Base-by-base conservation (phyloP, 1,140 invertebrate genomes). In the Telenomus remus region DNA sequence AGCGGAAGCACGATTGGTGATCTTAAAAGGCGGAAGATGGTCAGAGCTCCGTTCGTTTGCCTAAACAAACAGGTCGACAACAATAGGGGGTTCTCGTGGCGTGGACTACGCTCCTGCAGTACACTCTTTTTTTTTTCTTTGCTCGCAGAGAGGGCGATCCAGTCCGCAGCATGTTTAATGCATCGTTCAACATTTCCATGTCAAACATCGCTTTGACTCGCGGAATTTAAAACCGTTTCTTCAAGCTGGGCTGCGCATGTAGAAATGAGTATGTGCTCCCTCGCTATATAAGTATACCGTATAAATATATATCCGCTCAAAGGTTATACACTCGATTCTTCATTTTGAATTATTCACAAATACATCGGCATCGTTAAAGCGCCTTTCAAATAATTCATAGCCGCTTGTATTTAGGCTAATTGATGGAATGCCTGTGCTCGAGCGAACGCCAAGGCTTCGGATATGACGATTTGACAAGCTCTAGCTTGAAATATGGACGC, bases 141-240 rank as follows among this genome's bases (percentile, higher is more conserved):
- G 44, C 6, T 13, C n/a, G 37, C 48, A 53, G 51, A 71, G 59
- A 78, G 66, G 54, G 59, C 60, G 77, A 74, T 81, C 72, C 79
- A 84, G 79, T 82, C 70, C 54, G 74, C 79, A 68, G 79, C 79
- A 88, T 88, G 86, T 88, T 86, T 88, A 88, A 88, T 88, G 86
- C 86, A 88, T 87, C 80, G 79, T 80, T 84, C 83, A 82, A 84
- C 82, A 88, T 87, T 88, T 87, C 86, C 86, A 88, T 88, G 86
- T 87, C 86, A 88, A 88, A 88, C 86, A 88, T 87, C 80, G 85
- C 86, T 87, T 87, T 87, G 86, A 88, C 86, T 85, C 81, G 81
- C 82, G 84, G 83, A 88, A 88, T 88, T 86, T 87, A 81, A 87
- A 88, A 87, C 82, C 82, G 76, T 78, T 81, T 76, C 72, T 79